Evolutionary conservation across 1,140 invertebrate genomes (phyloP), one percentile per base, ranked within the genome.

Genomic region (Asobara japonica): DNA sequence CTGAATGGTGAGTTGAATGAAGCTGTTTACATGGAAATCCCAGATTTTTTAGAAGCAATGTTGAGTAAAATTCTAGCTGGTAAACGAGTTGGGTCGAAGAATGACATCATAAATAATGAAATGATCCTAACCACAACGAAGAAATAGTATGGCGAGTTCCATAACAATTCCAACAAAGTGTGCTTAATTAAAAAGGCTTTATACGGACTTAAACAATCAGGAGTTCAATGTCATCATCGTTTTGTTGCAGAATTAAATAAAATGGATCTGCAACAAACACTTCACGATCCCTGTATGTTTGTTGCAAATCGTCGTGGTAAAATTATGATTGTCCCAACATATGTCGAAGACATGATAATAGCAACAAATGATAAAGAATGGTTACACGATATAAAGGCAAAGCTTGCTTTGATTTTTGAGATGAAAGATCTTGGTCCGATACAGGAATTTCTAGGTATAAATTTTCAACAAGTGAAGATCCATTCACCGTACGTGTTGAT

Each of bases 21-120:
- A 71, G 79, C 85, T 13, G 80, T 88, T 8, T 87, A 84, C 61
- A 87, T 88, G 84, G 71, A 78, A 66, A 79, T 67, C 80, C 84
- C 7, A 66, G 77, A 22, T 76, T 71, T 20, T 68, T 75, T 22
- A 45, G 72, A 1, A 33, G 51, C 65, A 6, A 4, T 13, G 27
- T 69, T 69, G 45, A 29, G 31, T 25, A 69, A 27, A 67, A 48
- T 66, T 45, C 5, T 45, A 7, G n/a, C 41, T 13, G 41, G 41
- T 4, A 16, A 45, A 45, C 41, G 8, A 16, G 41, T 45, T 45
- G 41, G 41, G 29, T 29, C 60, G 33, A 10, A 60, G 56, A 61
- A 71, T 30, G 31, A 45, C 20, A 67, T 18, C n/a, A 22, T 48
- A 16, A 29, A 29, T 22, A 25, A 36, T 16, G 25, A 48, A 13